Conservation (phyloP, 2,797 vertebrate genomes). For the Australoheros facetus region DNA sequence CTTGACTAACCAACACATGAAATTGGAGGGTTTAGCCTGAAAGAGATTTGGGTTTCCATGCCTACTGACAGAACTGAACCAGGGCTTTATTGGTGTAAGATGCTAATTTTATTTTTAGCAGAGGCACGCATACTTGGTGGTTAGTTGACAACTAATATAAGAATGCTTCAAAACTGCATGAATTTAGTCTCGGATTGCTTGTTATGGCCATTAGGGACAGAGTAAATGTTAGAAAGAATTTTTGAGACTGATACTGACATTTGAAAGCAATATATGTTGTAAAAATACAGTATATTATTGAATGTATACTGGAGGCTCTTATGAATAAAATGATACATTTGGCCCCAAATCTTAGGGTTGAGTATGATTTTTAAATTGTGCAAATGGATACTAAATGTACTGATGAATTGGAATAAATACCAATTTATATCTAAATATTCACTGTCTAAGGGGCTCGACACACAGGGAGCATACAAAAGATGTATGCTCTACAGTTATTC, state of each 20-base stretch:
- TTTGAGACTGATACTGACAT: background rate
- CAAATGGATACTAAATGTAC: background rate
- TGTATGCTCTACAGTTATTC: too few species aligned
- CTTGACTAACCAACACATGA: background rate
- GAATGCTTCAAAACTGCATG: background rate
- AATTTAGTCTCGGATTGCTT: background rate
- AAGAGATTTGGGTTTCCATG: background rate
- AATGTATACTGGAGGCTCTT: background rate
- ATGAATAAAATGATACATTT: background rate
- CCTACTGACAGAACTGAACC: background rate
- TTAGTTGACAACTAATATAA: background rate
- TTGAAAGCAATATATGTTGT: too few species aligned
- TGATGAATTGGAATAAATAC: background rate
- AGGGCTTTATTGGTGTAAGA: background rate
- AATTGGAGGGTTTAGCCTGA: background rate
- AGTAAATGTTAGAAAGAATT: background rate
- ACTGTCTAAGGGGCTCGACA: background rate
- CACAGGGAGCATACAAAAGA: too few species aligned
- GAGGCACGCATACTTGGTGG: background rate
- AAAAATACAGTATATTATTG: rapidly evolving
- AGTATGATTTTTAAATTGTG: rapidly evolving
- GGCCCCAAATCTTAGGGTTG: background rate
- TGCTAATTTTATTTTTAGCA: background rate
- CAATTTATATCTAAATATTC: background rate
- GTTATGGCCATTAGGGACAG: background rate